A percentile compares a stretch with the other conserved stretches of the same genome.
Evolutionary conservation across 30 jellyfish, hydroid and myxozoan species (phyloP).

Genomic region (Aurelia sp.): DNA sequence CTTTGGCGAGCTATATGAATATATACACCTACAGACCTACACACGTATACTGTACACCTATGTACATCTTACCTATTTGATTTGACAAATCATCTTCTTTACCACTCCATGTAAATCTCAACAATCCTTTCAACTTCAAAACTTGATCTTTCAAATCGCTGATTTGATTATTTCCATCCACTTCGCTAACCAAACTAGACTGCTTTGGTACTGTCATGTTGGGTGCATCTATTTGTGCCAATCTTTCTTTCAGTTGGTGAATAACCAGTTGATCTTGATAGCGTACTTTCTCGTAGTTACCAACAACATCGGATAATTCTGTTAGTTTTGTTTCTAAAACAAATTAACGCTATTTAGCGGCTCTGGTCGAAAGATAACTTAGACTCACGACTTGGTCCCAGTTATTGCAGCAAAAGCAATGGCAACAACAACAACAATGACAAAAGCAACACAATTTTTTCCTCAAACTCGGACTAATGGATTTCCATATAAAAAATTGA

Average conservation of each 20-base stretch:
- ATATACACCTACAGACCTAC: too few species aligned
- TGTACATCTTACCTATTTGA: conserved; percentile 15
- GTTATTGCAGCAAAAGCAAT: too few species aligned
- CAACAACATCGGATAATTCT: conserved; percentile 82
- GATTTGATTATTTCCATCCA: conserved; percentile 50
- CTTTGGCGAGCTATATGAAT: too few species aligned
- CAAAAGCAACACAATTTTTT: too few species aligned
- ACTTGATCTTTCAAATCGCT: conserved; percentile 82
- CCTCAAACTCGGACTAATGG: too few species aligned
- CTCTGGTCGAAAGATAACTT: too few species aligned
- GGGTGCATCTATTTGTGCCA: conserved; percentile 70
- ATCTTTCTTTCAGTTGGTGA: conserved; percentile 71
- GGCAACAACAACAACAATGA: too few species aligned
- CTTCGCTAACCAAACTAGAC: conserved; percentile 7
- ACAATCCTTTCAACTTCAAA: conserved; percentile 68
- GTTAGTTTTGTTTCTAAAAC: conserved; percentile 70
- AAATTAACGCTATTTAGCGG: too few species aligned
- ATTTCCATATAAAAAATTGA: too few species aligned
- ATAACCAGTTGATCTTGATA: conserved; percentile 80
- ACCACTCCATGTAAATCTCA: conserved; percentile 61
- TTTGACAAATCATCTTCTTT: conserved; percentile 4
- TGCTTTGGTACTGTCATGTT: conserved; percentile 6
- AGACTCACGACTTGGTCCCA: too few species aligned
- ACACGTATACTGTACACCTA: not conserved
- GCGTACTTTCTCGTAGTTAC: conserved; percentile 82